Base-by-base conservation (phyloP, 1,140 invertebrate species). In the Ctenoplectra terminalis region DNA sequence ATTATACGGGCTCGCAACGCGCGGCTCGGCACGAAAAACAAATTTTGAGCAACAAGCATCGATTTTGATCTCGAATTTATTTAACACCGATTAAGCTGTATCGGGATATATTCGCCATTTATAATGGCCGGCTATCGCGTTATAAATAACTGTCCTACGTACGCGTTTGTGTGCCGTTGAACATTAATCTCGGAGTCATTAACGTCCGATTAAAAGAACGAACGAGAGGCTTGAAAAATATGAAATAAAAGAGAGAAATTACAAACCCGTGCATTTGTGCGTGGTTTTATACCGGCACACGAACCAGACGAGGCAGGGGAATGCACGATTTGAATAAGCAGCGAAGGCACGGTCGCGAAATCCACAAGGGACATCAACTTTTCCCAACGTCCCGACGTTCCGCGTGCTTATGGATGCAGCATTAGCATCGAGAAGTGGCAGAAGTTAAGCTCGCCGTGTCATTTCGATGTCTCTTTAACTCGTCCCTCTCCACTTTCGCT, bases 401-500 rank as follows among this genome's bases (percentile, higher is more conserved):
- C 83, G 83, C 80, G 86, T 74, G 67, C 76, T 87, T 37, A 61
- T 52, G 83, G 84, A 85, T 81, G 72, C 81, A 63, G 86, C 91
- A 91, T 91, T 91, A 91, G 86, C 91, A 93, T 92, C 83, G 89
- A 88, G 88, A 93, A 92, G 89, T 89, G 90, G 80, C 91, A 90
- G 73, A 89, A 93, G 90, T 92, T 91, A 91, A 92, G 82, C 88
- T 90, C 88, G 73, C 82, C 90, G 88, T 90, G 91, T 92, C 92
- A 93, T 90, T 92, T 92, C 88, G 87, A 90, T 89, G 91, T 92
- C 91, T 91, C 89, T 90, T 91, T 91, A 92, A 89, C 85, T 63
- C 26, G 71, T 20, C 54, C 66, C 64, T 56, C 34, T 48, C 46
- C 72, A 37, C 80, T 56, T 54, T 66, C 75, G 56, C 66, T 26